These are phyloP conservation scores for Plectrocnemia conspersa DNA, from an alignment of 1,140 invertebrate genomes.

Conservation along the genomic window DNA sequence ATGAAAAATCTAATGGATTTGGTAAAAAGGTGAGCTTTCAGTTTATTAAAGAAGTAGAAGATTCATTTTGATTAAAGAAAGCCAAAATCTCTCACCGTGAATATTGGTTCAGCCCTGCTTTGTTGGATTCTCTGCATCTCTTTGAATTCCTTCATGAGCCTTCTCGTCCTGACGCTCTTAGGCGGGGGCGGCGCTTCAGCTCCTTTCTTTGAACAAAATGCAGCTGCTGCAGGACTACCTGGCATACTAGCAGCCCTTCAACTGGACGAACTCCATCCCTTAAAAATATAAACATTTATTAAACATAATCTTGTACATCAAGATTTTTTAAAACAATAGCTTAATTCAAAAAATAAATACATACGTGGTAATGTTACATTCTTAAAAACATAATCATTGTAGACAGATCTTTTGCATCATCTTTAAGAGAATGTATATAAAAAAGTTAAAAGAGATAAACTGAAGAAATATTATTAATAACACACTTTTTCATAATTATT, in stretches of 20 bases:
- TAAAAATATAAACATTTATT: slow-evolving; percentile 27
- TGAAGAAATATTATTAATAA: too few species aligned
- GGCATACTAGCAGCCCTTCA: slow-evolving; percentile 49
- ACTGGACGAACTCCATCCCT: slow-evolving; percentile 64
- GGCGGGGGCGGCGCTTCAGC: slow-evolving; percentile 43
- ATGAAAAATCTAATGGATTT: too few species aligned
- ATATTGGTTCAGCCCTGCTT: slow-evolving; percentile 65
- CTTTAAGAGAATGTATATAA: too few species aligned
- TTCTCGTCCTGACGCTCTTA: slow-evolving; percentile 56
- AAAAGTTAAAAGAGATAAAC: too few species aligned
- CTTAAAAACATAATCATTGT: too few species aligned
- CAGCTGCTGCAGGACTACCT: slow-evolving; percentile 50
- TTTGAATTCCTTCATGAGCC: slow-evolving; percentile 90
- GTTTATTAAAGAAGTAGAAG: too few species aligned
- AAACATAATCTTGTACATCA: background rate
- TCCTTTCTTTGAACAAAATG: slow-evolving; percentile 46
- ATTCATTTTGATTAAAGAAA: too few species aligned
- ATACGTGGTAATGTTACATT: too few species aligned
- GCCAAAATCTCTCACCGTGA: too few species aligned
- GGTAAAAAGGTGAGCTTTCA: too few species aligned
- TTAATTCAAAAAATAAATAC: background rate
- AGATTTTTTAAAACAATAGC: background rate
- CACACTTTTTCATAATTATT: too few species aligned
- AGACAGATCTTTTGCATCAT: too few species aligned
- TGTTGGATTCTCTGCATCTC: slow-evolving; percentile 73